Conservation (phyloP, 92 coral and sea anemone species). For the Phenganax marumi region DNA sequence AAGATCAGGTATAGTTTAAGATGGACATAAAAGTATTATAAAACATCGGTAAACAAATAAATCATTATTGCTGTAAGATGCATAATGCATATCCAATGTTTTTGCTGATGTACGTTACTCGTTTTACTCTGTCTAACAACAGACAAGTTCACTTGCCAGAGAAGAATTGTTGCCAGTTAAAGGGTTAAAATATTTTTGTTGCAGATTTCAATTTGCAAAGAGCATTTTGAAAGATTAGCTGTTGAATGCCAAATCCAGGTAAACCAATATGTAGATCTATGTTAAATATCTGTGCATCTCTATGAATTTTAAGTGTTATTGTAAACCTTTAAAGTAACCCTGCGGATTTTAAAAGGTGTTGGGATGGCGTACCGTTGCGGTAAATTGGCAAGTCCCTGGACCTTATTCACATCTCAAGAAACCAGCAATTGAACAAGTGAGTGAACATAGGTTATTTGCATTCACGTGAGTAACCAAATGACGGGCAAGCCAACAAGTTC, state of each 20-base stretch:
- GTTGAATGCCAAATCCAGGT: slow-evolving; percentile 70
- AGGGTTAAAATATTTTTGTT: background rate
- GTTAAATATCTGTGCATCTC: background rate
- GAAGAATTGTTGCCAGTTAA: no score
- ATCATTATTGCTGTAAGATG: no score
- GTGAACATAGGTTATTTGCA: no score
- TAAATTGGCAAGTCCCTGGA: slow-evolving; percentile 74
- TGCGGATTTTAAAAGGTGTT: slow-evolving; percentile 54
- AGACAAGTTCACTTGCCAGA: background rate
- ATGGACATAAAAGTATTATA: no score
- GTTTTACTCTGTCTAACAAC: background rate
- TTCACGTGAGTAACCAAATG: no score
- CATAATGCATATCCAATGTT: no score
- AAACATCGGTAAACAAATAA: no score
- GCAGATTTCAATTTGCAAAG: slow-evolving; percentile 42
- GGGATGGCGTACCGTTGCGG: slow-evolving; percentile 84
- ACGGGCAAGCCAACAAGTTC: no score
- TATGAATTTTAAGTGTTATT: background rate
- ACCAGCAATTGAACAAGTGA: slow-evolving; percentile 88
- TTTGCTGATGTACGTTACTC: no score
- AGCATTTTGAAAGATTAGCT: slow-evolving; percentile 66
- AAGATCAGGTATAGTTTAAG: slow-evolving; percentile 59
- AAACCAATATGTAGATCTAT: background rate
- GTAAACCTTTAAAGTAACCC: no score
- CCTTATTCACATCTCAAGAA: slow-evolving; percentile 76